Evolutionary conservation across 2,888 invertebrate species (phyloP), one percentile per base, ranked within the genome.

Genomic region (Reticulitermes lucifugus): DNA sequence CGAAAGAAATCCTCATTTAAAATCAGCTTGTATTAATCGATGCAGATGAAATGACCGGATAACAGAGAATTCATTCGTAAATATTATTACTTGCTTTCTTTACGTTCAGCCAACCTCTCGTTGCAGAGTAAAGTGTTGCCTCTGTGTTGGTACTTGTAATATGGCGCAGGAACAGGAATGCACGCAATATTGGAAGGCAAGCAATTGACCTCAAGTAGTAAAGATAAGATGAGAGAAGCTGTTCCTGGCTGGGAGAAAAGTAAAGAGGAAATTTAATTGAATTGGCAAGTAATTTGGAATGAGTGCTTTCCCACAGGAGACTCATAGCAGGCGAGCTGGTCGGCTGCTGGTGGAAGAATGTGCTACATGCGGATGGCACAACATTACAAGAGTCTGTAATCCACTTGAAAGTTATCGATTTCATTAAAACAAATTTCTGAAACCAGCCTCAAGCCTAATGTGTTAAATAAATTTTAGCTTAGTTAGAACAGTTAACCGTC

Each of bases 271-370:
- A 80, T 80, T 60, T 80, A 80, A 80, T 80, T 80, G 80, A 60
- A 80, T 80, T 80, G 80, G 80, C 80, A 80, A 80, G 80, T 80
- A 80, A 80, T 80, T 80, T 80, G 35, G 80, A 80, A 80, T 35
- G 60, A 80, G 80, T 80, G 80, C 80, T 80, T 60, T 79, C 46
- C 60, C 80, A 80, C 80, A 41, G 35, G 22, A 55, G 80, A 21
- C 55, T 80, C 73, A 21, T 35, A 35, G 29, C 80, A 35, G 80
- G 35, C 41, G 29, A 35, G 22, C 35, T 46, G 80, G 14, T 79
- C 79, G 25, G 18, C 9, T 46, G 29, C 41, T 55, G 79, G 51
- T 79, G 79, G 46, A 46, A 51, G 51, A 79, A 55, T 46, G 29
- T 60, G 60, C 35, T 80, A 59, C 80, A 21, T 73, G 25, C 6